Evolutionary conservation across 2,113 vertebrate species (phyloP), one percentile per base, ranked within the genome.

Genomic region (Bombycilla garrulus): DNA sequence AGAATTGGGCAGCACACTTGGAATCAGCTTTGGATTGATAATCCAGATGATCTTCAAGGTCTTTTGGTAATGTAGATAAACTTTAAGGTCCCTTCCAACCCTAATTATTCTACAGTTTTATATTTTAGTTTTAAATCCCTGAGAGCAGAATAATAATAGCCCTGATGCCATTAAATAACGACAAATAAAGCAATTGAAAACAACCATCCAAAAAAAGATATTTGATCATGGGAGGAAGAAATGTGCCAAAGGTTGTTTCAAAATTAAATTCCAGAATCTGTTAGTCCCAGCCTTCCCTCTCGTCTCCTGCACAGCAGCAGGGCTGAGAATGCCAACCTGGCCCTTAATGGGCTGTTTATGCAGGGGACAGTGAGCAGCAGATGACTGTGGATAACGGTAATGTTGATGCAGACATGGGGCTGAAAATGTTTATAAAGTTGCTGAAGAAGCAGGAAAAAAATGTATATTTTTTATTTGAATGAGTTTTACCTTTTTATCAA

Each of bases 401-500:
- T 38, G 90, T 17, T 82, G 95, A 42, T 81, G 89, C 74, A 85
- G 51, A 58, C 26, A 6, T 10, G 45, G 65, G 26, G 19, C 28
- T 95, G 88, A 35, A 94, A 96, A 86, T 51, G 81, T 40, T 94
- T 79, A 40, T 42, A 8, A 80, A 81, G 51, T 67, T 96, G 94
- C 97, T 97, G 97, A 97, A 92, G 90, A 91, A 92, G 95, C 96
- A 97, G 93, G 93, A 95, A 61, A 22, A 70, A 90, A 95, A 72
- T 6, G 28, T 45, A 21, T 76, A 81, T 78, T 62, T 86, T 61
- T 83, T 86, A 57, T 96, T 95, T 77, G 92, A 95, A 95, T 65
- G 83, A 84, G 42, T 80, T 97, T 95, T 92, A 86, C 90, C 78
- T 96, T 97, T 97, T 94, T 86, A 88, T 91, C 53, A 28, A 35